Conservation (phyloP, 2,888 invertebrate species). For the Marasmarcha lunaedactyla region DNA sequence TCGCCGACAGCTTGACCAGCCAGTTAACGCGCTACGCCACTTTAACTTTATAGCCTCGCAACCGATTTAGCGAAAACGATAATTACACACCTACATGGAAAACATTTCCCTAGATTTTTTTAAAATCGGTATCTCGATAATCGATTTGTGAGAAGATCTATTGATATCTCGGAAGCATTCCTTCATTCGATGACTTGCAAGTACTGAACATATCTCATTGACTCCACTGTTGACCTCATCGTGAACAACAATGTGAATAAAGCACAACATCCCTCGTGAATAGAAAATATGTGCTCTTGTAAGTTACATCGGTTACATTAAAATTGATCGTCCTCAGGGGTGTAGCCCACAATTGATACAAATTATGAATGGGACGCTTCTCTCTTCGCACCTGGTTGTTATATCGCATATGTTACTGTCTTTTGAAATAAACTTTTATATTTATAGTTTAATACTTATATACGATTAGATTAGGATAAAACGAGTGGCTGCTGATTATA, state of each 20-base stretch:
- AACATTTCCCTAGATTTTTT: conserved; percentile 1
- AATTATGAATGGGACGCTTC: conserved; percentile 24
- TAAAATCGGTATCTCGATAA: conserved; percentile 18
- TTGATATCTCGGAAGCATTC: conserved; percentile 37
- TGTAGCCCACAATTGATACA: conserved; percentile 25
- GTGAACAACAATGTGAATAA: conserved; percentile 59
- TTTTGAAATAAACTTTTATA: conserved; percentile 14
- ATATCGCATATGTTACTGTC: background rate
- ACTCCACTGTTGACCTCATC: conserved; percentile 59
- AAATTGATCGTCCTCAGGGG: conserved; percentile 50
- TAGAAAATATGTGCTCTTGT: conserved; percentile 11
- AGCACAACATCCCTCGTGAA: conserved; percentile 38
- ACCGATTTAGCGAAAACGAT: conserved; percentile 49
- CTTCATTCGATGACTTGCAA: conserved; percentile 61
- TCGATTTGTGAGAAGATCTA: conserved; percentile 10
- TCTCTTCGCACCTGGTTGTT: conserved; percentile 26
- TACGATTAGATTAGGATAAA: too few relatives aligned
- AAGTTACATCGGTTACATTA: conserved; percentile 29
- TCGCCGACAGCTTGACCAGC: conserved; percentile 57
- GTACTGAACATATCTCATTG: conserved; percentile 58
- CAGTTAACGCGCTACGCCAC: conserved; percentile 56
- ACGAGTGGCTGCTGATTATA: background rate
- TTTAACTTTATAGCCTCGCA: conserved; percentile 56
- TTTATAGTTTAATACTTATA: background rate
- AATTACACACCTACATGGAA: conserved; percentile 25